phyloP scores from a whole-genome alignment of 2,797 vertebrate species.

The Parauchenoglanis punctatus region DNA sequence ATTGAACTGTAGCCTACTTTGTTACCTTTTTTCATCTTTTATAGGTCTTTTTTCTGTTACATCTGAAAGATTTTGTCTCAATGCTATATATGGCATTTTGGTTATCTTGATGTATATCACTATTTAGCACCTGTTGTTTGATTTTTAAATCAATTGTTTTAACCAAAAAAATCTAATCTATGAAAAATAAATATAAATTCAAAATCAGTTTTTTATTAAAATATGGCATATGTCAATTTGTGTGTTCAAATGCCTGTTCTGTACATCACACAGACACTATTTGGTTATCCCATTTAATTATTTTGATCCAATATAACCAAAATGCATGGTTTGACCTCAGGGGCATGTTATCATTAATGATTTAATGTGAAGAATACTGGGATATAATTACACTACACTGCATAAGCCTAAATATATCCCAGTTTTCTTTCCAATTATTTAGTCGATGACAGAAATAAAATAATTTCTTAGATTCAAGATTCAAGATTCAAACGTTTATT shows the following conservation, averaged over 20 bases:
- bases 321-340: background rate
- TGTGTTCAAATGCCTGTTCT: background rate
- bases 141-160: slow-evolving; percentile 62
- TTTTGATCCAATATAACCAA: too few species aligned
- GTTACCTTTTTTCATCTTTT: slow-evolving; percentile 53
- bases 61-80: slow-evolving; percentile 51
- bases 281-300: background rate
- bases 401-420: background rate
- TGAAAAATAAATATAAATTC: slow-evolving; percentile 68
- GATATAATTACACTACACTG: too few species aligned
- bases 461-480: background rate
- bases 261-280: background rate
- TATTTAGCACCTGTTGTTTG: slow-evolving; percentile 63
- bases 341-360: background rate
- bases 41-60: slow-evolving; percentile 44
- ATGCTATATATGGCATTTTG: slow-evolving; percentile 60
- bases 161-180: slow-evolving; percentile 60
- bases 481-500: too few species aligned
- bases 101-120: slow-evolving; percentile 65
- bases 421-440: background rate
- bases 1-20: slow-evolving; percentile 48
- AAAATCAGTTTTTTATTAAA: slow-evolving; percentile 66
- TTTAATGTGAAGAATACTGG: background rate
- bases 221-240: slow-evolving; percentile 3
- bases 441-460: background rate